Evolutionary conservation across 2,113 vertebrate genomes (phyloP), one percentile per base, ranked within the genome.

Genomic region (Eira barbara): DNA sequence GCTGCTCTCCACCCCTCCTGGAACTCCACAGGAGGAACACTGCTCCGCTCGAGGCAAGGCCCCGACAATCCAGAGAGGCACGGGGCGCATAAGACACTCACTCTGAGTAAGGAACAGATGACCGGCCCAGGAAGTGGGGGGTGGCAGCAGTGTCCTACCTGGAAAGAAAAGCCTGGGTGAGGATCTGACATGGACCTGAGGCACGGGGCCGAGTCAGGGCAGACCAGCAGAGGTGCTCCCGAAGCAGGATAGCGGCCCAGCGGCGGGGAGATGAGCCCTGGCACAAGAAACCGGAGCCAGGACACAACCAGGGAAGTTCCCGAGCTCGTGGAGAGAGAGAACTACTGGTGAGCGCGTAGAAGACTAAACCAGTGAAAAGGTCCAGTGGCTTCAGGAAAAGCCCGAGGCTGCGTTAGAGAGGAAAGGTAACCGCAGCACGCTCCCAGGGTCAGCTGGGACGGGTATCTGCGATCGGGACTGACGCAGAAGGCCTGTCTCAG

Each of bases 81-180:
- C 25, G 29, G 10, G 23, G 39, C 7, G 13, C n/a, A 25, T 27
- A 82, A 67, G 31, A 29, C 39, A 29, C 7, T 52, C 47, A 25
- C 23, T 34, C 0, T 29, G 7, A 83, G 47, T 39, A 79, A 55
- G 82, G 45, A 65, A 45, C n/a, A 49, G 25, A 29, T 0, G 4
- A 31, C 47, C 67, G 59, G 79, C 21, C 21, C 31, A 29, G 36
- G 21, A 63, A 18, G 65, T 2, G 49, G n/a, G n/a, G n/a, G 21
- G 8, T 0, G 87, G 29, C 2, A 4, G 15, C 5, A 0, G 4
- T 8, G 8, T 36, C 6, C 0, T 6, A 13, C 31, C 25, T 25
- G 3, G 3, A 12, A 21, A 65, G 49, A 47, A 47, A 47, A 42
- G 39, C 57, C 65, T 4, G 45, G 57, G 4, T 63, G 15, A 65